phyloP scores from a whole-genome alignment of 2,888 invertebrate genomes.

The Horisme vitalbata region DNA sequence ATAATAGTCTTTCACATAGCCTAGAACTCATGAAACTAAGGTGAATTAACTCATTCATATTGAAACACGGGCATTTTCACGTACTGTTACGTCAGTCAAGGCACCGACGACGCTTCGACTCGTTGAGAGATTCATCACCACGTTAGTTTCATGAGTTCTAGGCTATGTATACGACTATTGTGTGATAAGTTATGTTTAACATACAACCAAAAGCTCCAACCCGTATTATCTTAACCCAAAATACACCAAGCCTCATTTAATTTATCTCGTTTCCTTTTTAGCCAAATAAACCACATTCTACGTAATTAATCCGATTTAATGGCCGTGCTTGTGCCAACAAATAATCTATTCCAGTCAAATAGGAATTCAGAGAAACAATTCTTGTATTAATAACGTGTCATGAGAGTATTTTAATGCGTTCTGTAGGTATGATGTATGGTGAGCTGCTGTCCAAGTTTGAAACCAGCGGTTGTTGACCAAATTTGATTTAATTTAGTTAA shows the following conservation, averaged over 20 bases:
- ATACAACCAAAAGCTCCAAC: background rate
- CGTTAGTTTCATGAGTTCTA: too few species aligned
- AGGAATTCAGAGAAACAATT: conserved; percentile 47
- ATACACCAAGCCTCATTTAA: conserved; percentile 26
- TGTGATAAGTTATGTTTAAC: too few species aligned
- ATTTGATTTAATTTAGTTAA: too few species aligned
- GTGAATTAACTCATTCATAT: too few species aligned
- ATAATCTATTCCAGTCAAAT: conserved; percentile 29
- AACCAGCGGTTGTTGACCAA: conserved; percentile 1
- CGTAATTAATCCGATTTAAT: conserved; percentile 61
- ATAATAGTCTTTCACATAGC: too few species aligned
- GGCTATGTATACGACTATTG: too few species aligned
- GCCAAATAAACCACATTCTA: conserved; percentile 33
- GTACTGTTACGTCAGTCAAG: too few species aligned
- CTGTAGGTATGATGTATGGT: conserved; percentile 56
- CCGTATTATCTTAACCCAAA: conserved; percentile 22
- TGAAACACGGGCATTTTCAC: too few species aligned
- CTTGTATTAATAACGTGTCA: conserved; percentile 60
- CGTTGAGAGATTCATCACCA: too few species aligned
- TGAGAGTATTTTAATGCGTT: conserved; percentile 70
- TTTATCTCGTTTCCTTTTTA: conserved; percentile 30
- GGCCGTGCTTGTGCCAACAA: conserved; percentile 48
- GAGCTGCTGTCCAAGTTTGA: conserved; percentile 8
- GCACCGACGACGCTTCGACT: too few species aligned
- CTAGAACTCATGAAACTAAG: too few species aligned